Conservation (phyloP, 2,113 vertebrate species). For the Anguilla japonica region DNA sequence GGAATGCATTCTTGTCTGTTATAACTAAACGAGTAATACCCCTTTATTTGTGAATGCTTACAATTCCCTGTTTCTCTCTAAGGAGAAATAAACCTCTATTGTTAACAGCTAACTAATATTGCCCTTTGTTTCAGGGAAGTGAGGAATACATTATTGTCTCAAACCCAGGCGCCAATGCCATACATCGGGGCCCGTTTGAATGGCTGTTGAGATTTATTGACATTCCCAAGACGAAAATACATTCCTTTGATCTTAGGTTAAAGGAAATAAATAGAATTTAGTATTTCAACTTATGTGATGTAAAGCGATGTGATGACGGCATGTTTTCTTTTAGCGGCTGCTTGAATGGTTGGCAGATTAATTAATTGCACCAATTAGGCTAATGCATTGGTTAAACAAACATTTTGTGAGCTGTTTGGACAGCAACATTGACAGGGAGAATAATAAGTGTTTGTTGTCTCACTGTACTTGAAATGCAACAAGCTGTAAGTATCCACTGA, state of each 20-base stretch:
- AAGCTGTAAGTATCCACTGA: background rate
- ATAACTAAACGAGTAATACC: background rate
- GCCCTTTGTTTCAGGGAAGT: constrained; percentile 22
- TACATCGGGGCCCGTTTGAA: constrained; percentile 31
- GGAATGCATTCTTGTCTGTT: background rate
- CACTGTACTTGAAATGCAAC: background rate
- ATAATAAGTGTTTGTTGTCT: background rate
- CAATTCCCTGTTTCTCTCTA: background rate
- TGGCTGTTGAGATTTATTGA: constrained; percentile 52
- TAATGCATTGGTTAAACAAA: background rate
- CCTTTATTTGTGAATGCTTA: background rate
- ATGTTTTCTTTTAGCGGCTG: background rate
- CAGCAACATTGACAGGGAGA: background rate
- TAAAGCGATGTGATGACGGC: background rate
- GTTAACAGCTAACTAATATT: constrained; percentile 23
- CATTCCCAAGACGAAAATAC: constrained; percentile 44
- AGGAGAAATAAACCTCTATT: constrained; percentile 14
- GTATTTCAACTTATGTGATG: background rate
- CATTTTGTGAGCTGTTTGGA: background rate
- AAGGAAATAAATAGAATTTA: background rate
- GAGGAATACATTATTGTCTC: constrained; percentile 24
- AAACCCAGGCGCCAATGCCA: constrained; percentile 45
- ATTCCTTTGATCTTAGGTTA: constrained; percentile 40
- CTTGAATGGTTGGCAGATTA: background rate
- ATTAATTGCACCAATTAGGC: background rate